Conservation (phyloP, 2,113 vertebrate species). For the Cyrtonyx montezumae region DNA sequence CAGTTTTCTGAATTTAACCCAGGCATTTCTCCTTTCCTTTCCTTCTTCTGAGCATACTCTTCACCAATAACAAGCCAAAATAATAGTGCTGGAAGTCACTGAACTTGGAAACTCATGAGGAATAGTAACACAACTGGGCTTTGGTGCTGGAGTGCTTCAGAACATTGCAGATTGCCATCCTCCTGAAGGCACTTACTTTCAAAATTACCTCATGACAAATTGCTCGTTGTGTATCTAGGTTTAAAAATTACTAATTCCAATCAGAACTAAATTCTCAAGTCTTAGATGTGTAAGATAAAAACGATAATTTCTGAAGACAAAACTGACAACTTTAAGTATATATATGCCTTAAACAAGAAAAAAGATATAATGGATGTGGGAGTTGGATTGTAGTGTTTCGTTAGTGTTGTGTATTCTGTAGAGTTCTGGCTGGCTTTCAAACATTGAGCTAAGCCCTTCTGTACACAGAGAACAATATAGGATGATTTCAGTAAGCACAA, state of each 20-base stretch:
- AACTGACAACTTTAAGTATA: background rate
- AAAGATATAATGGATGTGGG: background rate
- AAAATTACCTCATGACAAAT: background rate
- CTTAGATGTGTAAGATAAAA: background rate
- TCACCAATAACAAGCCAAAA: background rate
- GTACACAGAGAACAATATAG: background rate
- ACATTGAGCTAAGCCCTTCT: background rate
- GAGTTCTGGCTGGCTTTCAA: background rate
- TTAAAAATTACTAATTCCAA: background rate
- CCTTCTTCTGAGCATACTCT: background rate
- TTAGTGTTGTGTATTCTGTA: background rate
- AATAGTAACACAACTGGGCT: background rate
- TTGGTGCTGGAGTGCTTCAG: background rate
- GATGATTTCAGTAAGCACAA: background rate
- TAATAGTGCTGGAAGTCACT: background rate
- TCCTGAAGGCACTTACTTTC: background rate
- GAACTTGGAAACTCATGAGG: background rate
- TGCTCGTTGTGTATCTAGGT: background rate
- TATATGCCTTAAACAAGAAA: background rate
- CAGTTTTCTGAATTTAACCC: background rate
- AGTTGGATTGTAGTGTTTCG: background rate
- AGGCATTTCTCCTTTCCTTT: background rate
- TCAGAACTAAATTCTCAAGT: background rate
- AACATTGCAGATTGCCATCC: background rate
- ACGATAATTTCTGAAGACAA: background rate